Base-by-base conservation (phyloP, 2,797 vertebrate genomes). In the Sebastes matsubarae region DNA sequence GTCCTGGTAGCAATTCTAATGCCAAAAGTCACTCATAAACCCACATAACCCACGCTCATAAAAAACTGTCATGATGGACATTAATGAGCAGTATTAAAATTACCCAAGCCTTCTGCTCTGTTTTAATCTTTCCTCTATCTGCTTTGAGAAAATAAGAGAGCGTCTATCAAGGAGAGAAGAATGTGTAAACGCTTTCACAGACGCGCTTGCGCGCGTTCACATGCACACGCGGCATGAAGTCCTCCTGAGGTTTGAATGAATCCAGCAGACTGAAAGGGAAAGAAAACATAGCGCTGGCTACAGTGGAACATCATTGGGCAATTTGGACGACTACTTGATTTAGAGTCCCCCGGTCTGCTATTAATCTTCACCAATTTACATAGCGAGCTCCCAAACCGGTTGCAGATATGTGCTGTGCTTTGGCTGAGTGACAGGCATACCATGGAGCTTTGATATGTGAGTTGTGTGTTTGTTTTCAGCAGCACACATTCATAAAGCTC, bases 291-390 rank as follows among this genome's bases (percentile, higher is more conserved):
- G 86, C 68, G 25, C 69, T 82, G 82, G 85, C 80, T 86, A 57
- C 73, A 85, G 81, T 74, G 80, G 87, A 88, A 90, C 78, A 80
- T 88, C 87, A 74, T 75, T 71, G 86, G 72, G 79, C 83, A 89
- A 89, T 89, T 85, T 91, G 85, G 85, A 91, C 68, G 84, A 88
- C 83, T 85, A 74, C 74, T 83, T 95, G 94, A 95, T 95, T 96
- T 94, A 95, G 75, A 90, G 88, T 89, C 90, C 90, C 90, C 89
- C 11, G 27, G 82, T 79, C 90, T 85, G 86, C 82, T 79, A 88
- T 95, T 87, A 90, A 92, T 96, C 93, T 92, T 89, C 73, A 68
- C 79, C 89, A 92, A 93, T 94, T 94, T 93, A 88, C 88, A 88
- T 75, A 78, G 85, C 65, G 52, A 89, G 89, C 84, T 88, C 84